phyloP scores from a whole-genome alignment of 2,888 invertebrate species.

The Ophioninae sp. region DNA sequence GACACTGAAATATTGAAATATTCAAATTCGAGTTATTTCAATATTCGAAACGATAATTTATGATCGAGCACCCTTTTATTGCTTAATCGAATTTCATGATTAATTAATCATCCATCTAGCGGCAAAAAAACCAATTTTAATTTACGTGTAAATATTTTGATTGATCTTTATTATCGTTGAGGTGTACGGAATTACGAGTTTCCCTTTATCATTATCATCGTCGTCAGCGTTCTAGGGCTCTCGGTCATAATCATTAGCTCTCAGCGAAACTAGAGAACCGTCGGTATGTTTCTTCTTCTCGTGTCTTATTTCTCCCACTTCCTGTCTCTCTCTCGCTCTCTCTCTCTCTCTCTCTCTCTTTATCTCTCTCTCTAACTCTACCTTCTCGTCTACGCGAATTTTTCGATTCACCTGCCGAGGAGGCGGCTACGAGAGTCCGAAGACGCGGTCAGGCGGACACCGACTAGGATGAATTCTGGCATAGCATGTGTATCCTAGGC shows the following conservation, averaged over 20 bases:
- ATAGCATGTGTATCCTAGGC: conserved; percentile 72
- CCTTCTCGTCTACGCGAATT: conserved; percentile 68
- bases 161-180: conserved; percentile 4
- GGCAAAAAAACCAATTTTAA: conserved; percentile 21
- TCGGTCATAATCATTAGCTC: conserved; percentile 54
- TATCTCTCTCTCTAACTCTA: conserved; percentile 62
- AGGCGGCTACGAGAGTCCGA: conserved; percentile 61
- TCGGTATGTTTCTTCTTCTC: conserved; percentile 19
- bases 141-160: conserved; percentile 47
- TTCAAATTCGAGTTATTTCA: conserved; percentile 5
- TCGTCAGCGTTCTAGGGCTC: conserved; percentile 41
- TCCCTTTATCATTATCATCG: conserved; percentile 48
- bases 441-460: conserved; percentile 60
- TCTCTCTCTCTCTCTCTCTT: conserved; percentile 62
- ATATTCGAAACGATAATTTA: conserved; percentile 16
- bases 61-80: background rate
- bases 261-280: conserved; percentile 51
- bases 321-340: background rate
- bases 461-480: conserved; percentile 64
- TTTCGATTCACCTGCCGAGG: conserved; percentile 77
- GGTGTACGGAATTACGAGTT: conserved; percentile 13
- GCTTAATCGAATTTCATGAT: conserved; percentile 45
- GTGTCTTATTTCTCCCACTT: background rate
- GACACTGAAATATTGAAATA: conserved; percentile 21
- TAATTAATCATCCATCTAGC: conserved; percentile 11